Percentiles rank a stretch among this genome's conserved stretches.
Evolutionary conservation across 2,888 invertebrate genomes (phyloP).

Genomic region (Serripes groenlandicus): DNA sequence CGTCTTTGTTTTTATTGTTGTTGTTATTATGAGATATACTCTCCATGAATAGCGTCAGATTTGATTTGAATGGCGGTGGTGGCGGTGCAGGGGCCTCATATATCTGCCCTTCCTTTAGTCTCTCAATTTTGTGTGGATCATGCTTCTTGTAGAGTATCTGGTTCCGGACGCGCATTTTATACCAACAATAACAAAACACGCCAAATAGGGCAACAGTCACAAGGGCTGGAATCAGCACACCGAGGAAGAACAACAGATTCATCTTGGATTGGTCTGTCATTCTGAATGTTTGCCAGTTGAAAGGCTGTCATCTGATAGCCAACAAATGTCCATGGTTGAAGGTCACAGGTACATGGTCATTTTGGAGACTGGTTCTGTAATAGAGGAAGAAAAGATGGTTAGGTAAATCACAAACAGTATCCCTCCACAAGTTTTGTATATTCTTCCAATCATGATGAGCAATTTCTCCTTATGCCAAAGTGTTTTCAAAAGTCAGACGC

Average conservation of each 20-base stretch:
- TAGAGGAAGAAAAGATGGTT: neutral
- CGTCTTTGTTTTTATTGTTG: slow-evolving; percentile 49
- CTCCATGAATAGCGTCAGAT: slow-evolving; percentile 36
- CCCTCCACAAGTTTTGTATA: too few relatives aligned
- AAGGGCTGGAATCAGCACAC: slow-evolving; percentile 82
- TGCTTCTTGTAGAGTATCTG: slow-evolving; percentile 78
- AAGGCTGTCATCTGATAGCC: neutral
- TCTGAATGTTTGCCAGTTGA: slow-evolving; percentile 32
- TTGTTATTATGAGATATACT: slow-evolving; percentile 50
- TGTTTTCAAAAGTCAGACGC: neutral
- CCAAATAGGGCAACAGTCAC: slow-evolving; percentile 82
- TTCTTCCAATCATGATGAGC: too few relatives aligned
- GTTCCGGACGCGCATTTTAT: slow-evolving; percentile 76
- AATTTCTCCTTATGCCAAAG: neutral
- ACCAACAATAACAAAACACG: slow-evolving; percentile 83
- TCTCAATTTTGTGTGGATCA: slow-evolving; percentile 76
- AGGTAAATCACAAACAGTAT: too few relatives aligned
- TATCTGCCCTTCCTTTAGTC: slow-evolving; percentile 64
- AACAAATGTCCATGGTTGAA: neutral
- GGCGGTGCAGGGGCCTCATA: slow-evolving; percentile 74
- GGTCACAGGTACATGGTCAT: neutral
- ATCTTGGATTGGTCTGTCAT: slow-evolving; percentile 72
- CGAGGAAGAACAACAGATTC: slow-evolving; percentile 82
- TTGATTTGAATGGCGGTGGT: slow-evolving; percentile 60
- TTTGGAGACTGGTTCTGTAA: neutral